Conservation (phyloP, 2,888 invertebrate genomes). For the Apomyelois bistriatella region DNA sequence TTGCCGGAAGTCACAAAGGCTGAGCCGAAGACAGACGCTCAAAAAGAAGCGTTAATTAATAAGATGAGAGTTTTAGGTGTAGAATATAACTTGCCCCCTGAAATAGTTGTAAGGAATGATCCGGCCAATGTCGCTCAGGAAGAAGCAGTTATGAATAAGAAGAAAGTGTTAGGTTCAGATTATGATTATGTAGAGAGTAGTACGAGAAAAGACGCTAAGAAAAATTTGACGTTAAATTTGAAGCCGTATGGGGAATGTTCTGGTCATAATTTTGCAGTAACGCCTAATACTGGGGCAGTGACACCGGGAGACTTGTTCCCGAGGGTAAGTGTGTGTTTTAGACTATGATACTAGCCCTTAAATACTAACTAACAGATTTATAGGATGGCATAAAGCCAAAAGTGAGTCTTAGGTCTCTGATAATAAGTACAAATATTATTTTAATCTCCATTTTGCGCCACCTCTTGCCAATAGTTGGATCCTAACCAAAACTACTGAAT, state of each 20-base stretch:
- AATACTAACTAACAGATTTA: too few relatives aligned
- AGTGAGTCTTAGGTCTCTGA: too few relatives aligned
- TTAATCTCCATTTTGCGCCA: too few relatives aligned
- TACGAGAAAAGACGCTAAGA: slow-evolving; percentile 15
- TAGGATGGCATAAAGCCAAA: too few relatives aligned
- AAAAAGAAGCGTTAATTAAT: slow-evolving; percentile 81
- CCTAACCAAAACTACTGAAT: too few relatives aligned
- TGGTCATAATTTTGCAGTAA: slow-evolving; percentile 29
- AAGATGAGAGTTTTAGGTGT: slow-evolving; percentile 81
- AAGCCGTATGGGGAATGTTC: slow-evolving; percentile 51
- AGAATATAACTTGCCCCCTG: slow-evolving; percentile 75
- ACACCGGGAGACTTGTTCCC: slow-evolving; percentile 68
- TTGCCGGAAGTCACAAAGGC: slow-evolving; percentile 23
- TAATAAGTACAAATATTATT: too few relatives aligned
- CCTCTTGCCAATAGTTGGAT: too few relatives aligned
- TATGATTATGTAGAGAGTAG: not conserved
- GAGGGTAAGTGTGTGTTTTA: slow-evolving; percentile 42
- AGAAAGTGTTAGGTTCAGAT: slow-evolving; percentile 14
- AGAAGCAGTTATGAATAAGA: slow-evolving; percentile 46
- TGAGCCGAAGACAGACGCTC: slow-evolving; percentile 62
- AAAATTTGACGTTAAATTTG: slow-evolving; percentile 61
- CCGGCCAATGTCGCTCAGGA: slow-evolving; percentile 59
- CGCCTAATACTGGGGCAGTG: slow-evolving; percentile 47
- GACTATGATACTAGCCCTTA: too few relatives aligned
- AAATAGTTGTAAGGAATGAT: slow-evolving; percentile 35